Evolutionary conservation across 2,797 vertebrate genomes (phyloP), one percentile per base, ranked within the genome.

Genomic region (Sebastes nivosus): DNA sequence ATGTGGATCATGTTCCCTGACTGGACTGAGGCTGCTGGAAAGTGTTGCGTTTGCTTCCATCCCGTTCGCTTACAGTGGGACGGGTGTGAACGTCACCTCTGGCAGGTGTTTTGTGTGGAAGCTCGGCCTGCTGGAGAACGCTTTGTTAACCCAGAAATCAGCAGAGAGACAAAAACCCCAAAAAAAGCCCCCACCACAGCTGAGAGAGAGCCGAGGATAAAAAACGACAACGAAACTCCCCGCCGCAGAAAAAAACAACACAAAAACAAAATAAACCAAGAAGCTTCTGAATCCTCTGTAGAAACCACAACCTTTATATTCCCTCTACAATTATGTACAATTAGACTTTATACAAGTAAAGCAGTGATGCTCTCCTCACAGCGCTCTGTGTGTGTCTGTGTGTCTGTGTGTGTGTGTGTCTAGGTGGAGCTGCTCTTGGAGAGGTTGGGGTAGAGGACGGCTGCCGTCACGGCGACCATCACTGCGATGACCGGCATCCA

Each of bases 401-500:
- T 79, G 18, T 52, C 52, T 57, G 58, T 55, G 60, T 22, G 77
- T 24, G 30, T 36, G 90, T 94, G 92, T 91, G 92, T 96, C 97
- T 96, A 99, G 89, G 97, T 95, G 94, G 97, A 96, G 96, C 96
- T 97, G 96, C 97, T 97, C 97, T 97, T 99, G 95, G 97, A 97
- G 91, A 99, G 93, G 95, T 97, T 97, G 80, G 98, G 98, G 94
- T 98, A 99, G 95, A 99, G 97, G 95, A 99, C 95, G 84, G 97
- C 97, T 85, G 97, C 97, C 82, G 97, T 98, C 93, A 98, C 97
- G 79, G 97, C 98, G 85, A 98, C 98, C 97, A 99, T 96, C 94
- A 97, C 97, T 85, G 97, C 98, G 93, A 99, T 95, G 96, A 98
- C 96, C 92, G 98, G 97, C 97, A 99, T 97, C 98, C 98, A 99